Base-by-base conservation (phyloP, 2,113 vertebrate species). In the Hyaena hyaena region DNA sequence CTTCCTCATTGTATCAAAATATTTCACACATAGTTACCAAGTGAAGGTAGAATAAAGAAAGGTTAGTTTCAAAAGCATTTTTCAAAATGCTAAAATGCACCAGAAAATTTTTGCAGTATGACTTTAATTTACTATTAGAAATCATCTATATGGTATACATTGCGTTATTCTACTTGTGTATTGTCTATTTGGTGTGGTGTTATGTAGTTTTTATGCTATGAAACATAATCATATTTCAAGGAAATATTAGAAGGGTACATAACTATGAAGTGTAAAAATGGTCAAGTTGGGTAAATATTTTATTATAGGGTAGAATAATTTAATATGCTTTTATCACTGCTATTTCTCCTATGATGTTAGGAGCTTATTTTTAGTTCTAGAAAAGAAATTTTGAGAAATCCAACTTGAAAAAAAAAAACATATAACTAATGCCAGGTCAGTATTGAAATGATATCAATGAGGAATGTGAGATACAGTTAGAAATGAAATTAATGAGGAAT, bases 1-100 rank as follows among this genome's bases (percentile, higher is more conserved):
- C 90, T 92, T 96, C 50, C n/a, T 87, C 95, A 96, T 97, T 98
- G 97, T 97, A 96, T 82, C 80, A 95, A 97, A 98, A 95, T 97
- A 88, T 96, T 95, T 98, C 87, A 96, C 63, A 39, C 86, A 95
- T 90, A 90, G 90, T 97, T 96, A 92, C 74, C 77, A 55, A 88
- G 61, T 80, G 26, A 65, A 90, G 88, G 76, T 96, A 48, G 45
- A 97, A 96, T 90, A 82, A 50, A 88, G 24, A 84, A 95, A 95
- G 58, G n/a, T 84, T 89, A 76, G 3, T 55, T 96, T 90, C 81
- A 33, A 92, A 96, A 94, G 53, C 33, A 88, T 93, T 80, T 4
- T 81, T 95, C 55, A 95, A 83, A 95, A 58, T 55, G 45, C 4
- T 82, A 81, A 85, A 97, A 89, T 55, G n/a, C 24, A 28, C 6